These are phyloP conservation scores for Strigamia maritima DNA, from an alignment of 2,888 invertebrate genomes.

Conservation along the genomic window DNA sequence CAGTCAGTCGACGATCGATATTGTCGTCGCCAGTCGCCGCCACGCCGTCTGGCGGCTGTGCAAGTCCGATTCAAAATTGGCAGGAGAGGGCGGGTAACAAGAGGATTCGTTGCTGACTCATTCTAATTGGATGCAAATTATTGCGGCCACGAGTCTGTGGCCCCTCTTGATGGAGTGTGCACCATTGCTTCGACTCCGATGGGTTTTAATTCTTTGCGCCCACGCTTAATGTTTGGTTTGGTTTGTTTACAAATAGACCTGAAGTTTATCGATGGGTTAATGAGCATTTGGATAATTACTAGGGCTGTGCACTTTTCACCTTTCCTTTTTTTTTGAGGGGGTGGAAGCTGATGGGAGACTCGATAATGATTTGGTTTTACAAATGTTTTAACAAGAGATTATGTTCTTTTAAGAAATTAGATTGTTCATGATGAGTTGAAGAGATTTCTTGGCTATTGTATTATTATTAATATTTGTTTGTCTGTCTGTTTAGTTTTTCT, in stretches of 20 bases:
- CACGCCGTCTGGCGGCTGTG: not conserved
- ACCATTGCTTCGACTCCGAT: not conserved
- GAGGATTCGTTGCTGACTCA: not conserved
- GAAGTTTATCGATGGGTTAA: not conserved
- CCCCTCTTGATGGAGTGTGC: not conserved
- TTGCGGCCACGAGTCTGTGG: not conserved
- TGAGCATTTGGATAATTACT: not conserved
- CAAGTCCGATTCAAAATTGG: not conserved
- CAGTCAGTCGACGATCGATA: not conserved
- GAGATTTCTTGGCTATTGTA: too few species aligned
- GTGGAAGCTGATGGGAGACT: not conserved
- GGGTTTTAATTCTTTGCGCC: not conserved
- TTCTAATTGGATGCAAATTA: not conserved
- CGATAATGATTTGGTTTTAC: not conserved
- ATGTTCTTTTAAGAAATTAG: not conserved
- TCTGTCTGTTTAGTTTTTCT: too few species aligned
- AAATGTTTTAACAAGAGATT: not conserved
- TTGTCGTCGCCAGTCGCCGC: not conserved
- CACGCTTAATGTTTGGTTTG: not conserved
- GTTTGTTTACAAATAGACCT: not conserved
- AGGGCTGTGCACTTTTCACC: not conserved
- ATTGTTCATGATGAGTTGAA: too few species aligned
- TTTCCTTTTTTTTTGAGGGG: not conserved
- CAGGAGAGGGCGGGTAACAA: not conserved
- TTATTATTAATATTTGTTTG: not conserved